A percentile compares a stretch with the other conserved stretches of the same genome.
phyloP scores from a whole-genome alignment of 2,113 vertebrate genomes.

The Henicopernis longicauda region DNA sequence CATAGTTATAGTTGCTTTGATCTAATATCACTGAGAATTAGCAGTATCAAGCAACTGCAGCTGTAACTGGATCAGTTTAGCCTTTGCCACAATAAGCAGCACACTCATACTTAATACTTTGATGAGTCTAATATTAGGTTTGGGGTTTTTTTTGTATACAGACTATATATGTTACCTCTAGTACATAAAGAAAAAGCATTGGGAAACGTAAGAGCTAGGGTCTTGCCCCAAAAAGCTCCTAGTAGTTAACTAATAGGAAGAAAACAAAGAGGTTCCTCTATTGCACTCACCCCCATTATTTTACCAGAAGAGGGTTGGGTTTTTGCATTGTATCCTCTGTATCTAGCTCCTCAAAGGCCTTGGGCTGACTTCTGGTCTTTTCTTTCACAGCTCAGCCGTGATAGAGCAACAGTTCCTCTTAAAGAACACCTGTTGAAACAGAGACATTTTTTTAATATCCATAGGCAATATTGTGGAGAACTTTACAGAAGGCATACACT shows the following conservation, averaged over 20 bases:
- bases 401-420: neutral
- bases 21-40: neutral
- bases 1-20: neutral
- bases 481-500: neutral
- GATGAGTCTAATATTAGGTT: neutral
- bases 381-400: neutral
- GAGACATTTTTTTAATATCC: neutral
- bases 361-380: neutral
- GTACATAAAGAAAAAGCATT: neutral
- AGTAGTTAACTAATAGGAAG: neutral
- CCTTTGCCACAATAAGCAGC: neutral
- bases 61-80: neutral
- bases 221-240: neutral
- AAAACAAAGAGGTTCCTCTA: neutral
- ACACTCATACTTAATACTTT: neutral
- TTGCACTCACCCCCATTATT: neutral
- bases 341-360: neutral
- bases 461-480: neutral
- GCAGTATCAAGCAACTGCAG: neutral
- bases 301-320: neutral
- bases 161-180: neutral
- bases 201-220: neutral
- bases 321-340: neutral
- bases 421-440: neutral
- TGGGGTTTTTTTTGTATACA: neutral